Evolutionary conservation across 2,888 invertebrate species (phyloP), one percentile per base, ranked within the genome.

Genomic region (Omphaloscelis lunosa): DNA sequence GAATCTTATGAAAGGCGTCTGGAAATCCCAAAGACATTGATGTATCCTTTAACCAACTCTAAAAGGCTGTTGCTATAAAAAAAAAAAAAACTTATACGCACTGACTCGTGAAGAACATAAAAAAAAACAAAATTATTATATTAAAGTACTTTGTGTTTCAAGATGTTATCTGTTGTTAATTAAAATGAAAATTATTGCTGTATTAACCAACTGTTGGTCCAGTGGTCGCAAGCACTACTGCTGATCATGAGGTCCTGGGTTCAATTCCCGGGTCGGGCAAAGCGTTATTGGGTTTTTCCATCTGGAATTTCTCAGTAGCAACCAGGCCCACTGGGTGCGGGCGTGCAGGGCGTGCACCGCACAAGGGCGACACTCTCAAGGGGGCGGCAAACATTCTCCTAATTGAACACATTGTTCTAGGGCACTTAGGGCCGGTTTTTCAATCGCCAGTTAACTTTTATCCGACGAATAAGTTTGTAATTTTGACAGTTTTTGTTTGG

Each of bases 21-120:
- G 77, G 70, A 17, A 81, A 72, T 59, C 62, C 78, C 78, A 15
- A 39, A 59, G 15, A 23, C 59, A 15, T 75, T 82, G n/a, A 4
- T 29, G 56, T 56, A 61, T 67, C 73, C 27, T 53, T 56, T 59
- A 51, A 29, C 58, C 29, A 34, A 59, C 66, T 66, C 17, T 48
- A 17, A 39, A 66, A 39, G 27, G 34, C 45, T 23, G n/a, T 23
- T 23, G 7, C 5, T 34, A 34, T 34, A 39, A 66, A 65, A 15
- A 58, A 48, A 53, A 69, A 65, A 58, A 48, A 53, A 69, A 65
- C 7, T 0, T 7, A 1, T 15, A 23, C 56, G 68, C 34, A 27
- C 67, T 68, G 81, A 79, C 20, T 56, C 68, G 75, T 79, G 51
- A 79, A 73, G 67, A 56, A 80, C 65, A 9, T 1, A 41, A 34